phyloP scores from a whole-genome alignment of 1,140 invertebrate species.

The Zophobas atratus region DNA sequence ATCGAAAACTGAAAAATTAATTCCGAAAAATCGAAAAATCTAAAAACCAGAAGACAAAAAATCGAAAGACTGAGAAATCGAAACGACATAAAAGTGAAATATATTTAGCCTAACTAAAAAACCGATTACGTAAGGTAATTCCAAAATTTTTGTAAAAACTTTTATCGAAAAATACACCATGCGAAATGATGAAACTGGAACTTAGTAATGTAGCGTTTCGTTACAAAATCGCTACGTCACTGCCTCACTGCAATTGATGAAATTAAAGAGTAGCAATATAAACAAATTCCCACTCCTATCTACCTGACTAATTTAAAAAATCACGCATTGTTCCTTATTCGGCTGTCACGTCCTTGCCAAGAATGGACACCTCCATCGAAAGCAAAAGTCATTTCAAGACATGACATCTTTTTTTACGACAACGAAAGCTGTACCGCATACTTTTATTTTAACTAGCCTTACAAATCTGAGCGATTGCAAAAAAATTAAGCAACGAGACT shows the following conservation, averaged over 20 bases:
- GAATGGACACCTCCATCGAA: constrained; percentile 16
- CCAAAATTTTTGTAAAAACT: too few relatives aligned
- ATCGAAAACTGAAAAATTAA: too few relatives aligned
- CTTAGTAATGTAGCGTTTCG: not conserved
- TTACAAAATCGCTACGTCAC: constrained; percentile 4
- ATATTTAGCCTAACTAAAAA: too few relatives aligned
- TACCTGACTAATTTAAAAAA: constrained; percentile 7
- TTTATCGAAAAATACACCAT: too few relatives aligned
- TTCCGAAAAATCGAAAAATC: too few relatives aligned
- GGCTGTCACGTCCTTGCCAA: constrained; percentile 25
- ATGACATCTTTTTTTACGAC: constrained; percentile 2
- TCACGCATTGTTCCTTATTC: constrained; percentile 19
- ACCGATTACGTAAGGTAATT: too few relatives aligned
- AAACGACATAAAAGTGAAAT: too few relatives aligned
- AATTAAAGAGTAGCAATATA: not conserved
- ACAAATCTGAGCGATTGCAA: constrained; percentile 4
- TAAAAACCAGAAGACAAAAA: too few relatives aligned
- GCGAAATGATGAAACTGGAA: too few relatives aligned
- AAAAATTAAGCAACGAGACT: constrained; percentile 14
- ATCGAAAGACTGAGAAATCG: too few relatives aligned
- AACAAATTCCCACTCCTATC: not conserved
- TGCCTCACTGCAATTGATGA: not conserved
- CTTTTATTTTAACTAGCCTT: constrained; percentile 22
- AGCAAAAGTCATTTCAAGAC: not conserved
- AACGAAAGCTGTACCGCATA: constrained; percentile 6